A percentile compares a stretch with the other conserved stretches of the same genome.
Evolutionary conservation across 2,797 vertebrate species (phyloP).

Genomic region (Phrynocephalus guinanensis): DNA sequence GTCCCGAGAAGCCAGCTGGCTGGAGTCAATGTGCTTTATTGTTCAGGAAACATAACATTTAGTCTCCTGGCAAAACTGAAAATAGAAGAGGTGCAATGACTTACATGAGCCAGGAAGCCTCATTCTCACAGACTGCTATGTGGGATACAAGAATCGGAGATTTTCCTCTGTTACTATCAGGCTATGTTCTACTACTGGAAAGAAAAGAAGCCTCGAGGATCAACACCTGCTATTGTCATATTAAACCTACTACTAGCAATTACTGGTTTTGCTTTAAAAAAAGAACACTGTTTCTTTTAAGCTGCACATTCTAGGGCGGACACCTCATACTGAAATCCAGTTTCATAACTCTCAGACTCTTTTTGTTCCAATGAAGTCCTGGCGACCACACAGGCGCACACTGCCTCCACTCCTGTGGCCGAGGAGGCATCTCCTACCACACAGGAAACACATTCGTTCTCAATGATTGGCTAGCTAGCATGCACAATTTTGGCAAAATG

Average conservation of each 20-base stretch:
- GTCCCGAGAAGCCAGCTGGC: background rate
- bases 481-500: slow-evolving; percentile 25
- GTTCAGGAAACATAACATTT: no score
- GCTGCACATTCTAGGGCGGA: background rate
- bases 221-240: background rate
- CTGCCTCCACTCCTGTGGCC: slow-evolving; percentile 34
- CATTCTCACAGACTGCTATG: background rate
- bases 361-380: slow-evolving; percentile 23
- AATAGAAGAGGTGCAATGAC: background rate
- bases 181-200: background rate
- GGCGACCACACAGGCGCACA: slow-evolving; percentile 26
- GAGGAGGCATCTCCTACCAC: slow-evolving; percentile 20
- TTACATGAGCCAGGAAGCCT: background rate
- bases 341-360: background rate
- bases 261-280: background rate
- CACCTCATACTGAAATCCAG: background rate
- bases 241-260: background rate
- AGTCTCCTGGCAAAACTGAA: background rate
- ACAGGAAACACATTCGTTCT: slow-evolving; percentile 41
- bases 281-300: background rate
- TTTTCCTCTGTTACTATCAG: background rate
- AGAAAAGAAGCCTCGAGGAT: background rate
- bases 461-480: slow-evolving; percentile 32
- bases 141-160: background rate
- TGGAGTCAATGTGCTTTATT: background rate